Conservation (phyloP, 2,113 vertebrate species). For the Oriolus oriolus region DNA sequence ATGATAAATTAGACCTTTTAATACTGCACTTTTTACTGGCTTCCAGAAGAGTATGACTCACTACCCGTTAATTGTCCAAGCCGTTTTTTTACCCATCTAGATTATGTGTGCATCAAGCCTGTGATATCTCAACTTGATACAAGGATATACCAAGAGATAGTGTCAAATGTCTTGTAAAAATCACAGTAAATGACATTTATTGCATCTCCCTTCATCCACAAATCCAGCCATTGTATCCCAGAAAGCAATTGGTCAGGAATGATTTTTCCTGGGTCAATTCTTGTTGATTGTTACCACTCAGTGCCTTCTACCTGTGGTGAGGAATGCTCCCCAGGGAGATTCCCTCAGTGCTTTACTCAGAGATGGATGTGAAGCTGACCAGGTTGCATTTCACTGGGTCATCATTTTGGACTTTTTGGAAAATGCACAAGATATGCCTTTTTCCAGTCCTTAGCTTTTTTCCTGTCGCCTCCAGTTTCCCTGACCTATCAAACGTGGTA, state of each 20-base stretch:
- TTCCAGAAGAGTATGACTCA: not conserved
- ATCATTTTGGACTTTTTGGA: not conserved
- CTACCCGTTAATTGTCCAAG: not conserved
- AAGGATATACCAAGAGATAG: not conserved
- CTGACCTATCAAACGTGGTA: not conserved
- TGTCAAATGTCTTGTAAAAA: not conserved
- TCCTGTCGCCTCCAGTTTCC: not conserved
- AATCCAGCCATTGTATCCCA: not conserved
- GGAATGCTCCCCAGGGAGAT: not conserved
- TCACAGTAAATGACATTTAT: not conserved
- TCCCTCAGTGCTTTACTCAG: not conserved
- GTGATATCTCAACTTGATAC: not conserved
- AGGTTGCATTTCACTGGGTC: not conserved
- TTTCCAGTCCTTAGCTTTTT: not conserved
- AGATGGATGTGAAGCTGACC: not conserved
- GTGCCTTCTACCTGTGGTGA: not conserved
- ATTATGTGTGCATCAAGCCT: not conserved
- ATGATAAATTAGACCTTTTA: not conserved
- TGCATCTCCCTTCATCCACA: not conserved
- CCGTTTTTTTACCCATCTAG: not conserved
- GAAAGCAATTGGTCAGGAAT: not conserved
- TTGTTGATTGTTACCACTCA: not conserved
- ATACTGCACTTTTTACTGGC: not conserved
- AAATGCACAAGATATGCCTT: not conserved
- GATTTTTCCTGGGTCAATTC: not conserved